Base-by-base conservation (phyloP, 1,140 invertebrate genomes). In the Geopemphigus sp. region DNA sequence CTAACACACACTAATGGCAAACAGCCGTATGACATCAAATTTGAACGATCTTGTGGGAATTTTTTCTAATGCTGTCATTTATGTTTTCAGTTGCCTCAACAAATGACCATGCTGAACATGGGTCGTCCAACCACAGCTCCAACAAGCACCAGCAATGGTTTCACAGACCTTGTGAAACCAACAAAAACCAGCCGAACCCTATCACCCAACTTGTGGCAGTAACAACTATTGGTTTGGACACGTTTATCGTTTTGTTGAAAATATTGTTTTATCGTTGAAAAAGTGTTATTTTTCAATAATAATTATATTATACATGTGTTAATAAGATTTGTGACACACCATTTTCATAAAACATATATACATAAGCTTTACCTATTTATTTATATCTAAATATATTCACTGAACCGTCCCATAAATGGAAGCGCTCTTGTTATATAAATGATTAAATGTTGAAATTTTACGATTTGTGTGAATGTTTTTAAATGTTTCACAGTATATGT, bases 91-190 rank as follows among this genome's bases (percentile, higher is more conserved):
- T 84, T 89, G 83, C 87, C 88, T 22, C 88, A 89, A 82, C 88
- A 89, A 84, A 88, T 89, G 87, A 85, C 86, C n/a, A 85, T 86
- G 82, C 85, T 89, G 84, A 87, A 86, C 66, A 81, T 89, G 70
- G 85, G 86, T 10, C 39, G 45, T 47, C 45, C 29, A 47, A 61
- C 57, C 10, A 63, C 74, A 26, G 74, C 17, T 24, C 57, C 74
- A 8, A n/a, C 57, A 26, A 78, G 8, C 47, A 39, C 59, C 3
- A 76, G 47, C 5, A 63, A 78, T 1, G 57, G 74, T 11, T 78
- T 78, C 50, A 61, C 56, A 63, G 74, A 78, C 10, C 39, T 78
- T 6, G 4, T 32, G 0, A 61, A 57, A 24, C 57, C 29, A 50
- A 26, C 74, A 24, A 57, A 78, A 63, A n/a, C n/a, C 45, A 39